A percentile compares a stretch with the other conserved stretches of the same genome.
Evolutionary conservation across 2,888 invertebrate genomes (phyloP).

Genomic region (Phyto melanocephala): DNA sequence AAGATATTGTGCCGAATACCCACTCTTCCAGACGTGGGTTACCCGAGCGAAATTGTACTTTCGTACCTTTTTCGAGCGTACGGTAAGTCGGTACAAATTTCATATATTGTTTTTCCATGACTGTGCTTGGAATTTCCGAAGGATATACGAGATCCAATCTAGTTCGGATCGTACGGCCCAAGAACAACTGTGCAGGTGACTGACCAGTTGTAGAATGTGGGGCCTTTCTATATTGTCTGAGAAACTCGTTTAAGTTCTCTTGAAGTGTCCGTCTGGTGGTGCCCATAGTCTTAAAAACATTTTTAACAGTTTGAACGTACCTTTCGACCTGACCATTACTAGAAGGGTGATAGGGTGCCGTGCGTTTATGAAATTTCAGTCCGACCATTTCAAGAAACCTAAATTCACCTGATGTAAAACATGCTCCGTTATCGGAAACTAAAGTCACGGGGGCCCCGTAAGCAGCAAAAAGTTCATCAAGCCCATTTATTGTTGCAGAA

Average conservation of each 20-base stretch:
- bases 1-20: neutral
- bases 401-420: slow-evolving; percentile 52
- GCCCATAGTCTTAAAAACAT: slow-evolving; percentile 51
- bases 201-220: slow-evolving; percentile 42
- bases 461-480: slow-evolving; percentile 65
- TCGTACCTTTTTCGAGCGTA: too few species aligned
- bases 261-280: slow-evolving; percentile 36
- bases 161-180: slow-evolving; percentile 37
- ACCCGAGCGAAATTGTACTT: too few species aligned
- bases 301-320: slow-evolving; percentile 52
- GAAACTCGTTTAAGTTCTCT: slow-evolving; percentile 48
- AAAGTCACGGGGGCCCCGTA: slow-evolving; percentile 67
- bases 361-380: slow-evolving; percentile 58
- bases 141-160: slow-evolving; percentile 44
- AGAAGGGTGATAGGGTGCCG: too few species aligned
- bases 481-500: too few species aligned
- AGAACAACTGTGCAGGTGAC: slow-evolving; percentile 46
- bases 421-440: slow-evolving; percentile 67
- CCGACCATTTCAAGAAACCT: slow-evolving; percentile 47
- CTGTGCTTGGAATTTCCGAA: neutral
- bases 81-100: too few species aligned
- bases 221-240: too few species aligned
- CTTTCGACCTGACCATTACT: too few species aligned
- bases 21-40: too few species aligned
- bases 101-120: neutral